Base-by-base conservation (phyloP, 2,113 vertebrate species). In the Struthio camelus region DNA sequence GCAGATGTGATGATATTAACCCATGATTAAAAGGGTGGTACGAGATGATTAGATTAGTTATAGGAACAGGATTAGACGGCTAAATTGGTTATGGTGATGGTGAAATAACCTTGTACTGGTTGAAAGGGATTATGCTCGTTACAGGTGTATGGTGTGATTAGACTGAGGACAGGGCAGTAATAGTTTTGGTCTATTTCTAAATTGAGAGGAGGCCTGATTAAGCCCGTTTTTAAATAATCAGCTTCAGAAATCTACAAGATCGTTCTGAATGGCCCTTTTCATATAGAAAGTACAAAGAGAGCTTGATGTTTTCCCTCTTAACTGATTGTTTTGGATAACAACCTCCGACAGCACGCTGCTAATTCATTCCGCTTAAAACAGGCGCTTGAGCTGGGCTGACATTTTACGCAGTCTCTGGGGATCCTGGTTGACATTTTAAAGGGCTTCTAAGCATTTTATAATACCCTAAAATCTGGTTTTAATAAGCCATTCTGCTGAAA, bases 361-460 rank as follows among this genome's bases (percentile, higher is more conserved):
- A 99, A 99, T 99, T 99, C 99, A 98, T 99, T 99, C 99, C 98
- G 98, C 99, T 99, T 99, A 99, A 99, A 99, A 99, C 98, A 99
- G 99, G 98, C 98, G 97, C 98, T 98, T 98, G 97, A 98, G 98
- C 98, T 98, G 97, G 98, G 97, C 98, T 99, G 99, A 99, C 99
- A 99, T 99, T 99, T 99, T 98, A 98, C 96, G 97, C 98, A 95
- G 98, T 99, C 99, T 99, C 99, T 98, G 96, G 99, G 98, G 99
- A 99, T 99, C 98, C 98, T 98, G 97, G 98, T 98, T 99, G 99
- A 99, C 99, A 99, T 99, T 99, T 99, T 99, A 99, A 99, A 99
- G 99, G 99, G 99, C 99, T 99, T 99, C 99, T 99, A 99, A 99
- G 99, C 99, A 98, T 99, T 99, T 99, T 99, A 99, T 99, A 99